These are phyloP conservation scores for Pantelozetes paolii DNA, from an alignment of 2,888 invertebrate genomes.

Conservation along the genomic window DNA sequence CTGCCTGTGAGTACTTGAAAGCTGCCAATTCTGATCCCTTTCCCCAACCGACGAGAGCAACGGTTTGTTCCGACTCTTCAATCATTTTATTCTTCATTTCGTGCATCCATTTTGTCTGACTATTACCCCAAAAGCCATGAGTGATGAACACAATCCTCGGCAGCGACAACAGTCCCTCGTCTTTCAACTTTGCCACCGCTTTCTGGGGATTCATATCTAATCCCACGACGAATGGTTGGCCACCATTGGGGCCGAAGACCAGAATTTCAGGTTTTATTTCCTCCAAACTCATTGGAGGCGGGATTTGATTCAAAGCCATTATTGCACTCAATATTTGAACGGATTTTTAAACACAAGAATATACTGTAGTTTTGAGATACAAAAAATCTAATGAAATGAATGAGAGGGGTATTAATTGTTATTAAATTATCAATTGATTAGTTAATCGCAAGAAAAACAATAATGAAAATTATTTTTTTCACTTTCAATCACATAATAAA, in stretches of 20 bases:
- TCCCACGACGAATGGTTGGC: slow-evolving; percentile 16
- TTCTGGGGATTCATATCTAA: slow-evolving; percentile 33
- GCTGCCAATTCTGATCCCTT: slow-evolving; percentile 40
- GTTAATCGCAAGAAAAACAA: background rate
- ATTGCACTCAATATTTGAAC: background rate
- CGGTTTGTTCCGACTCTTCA: slow-evolving; percentile 38
- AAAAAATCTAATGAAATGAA: background rate
- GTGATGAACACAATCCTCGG: slow-evolving; percentile 39
- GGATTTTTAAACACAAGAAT: background rate
- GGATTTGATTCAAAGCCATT: slow-evolving; percentile 28
- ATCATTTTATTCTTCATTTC: slow-evolving; percentile 40
- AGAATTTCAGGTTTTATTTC: slow-evolving; percentile 39
- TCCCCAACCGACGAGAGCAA: slow-evolving; percentile 40
- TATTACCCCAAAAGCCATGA: slow-evolving; percentile 41
- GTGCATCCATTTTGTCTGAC: slow-evolving; percentile 40
- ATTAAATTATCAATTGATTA: background rate
- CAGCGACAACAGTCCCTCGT: slow-evolving; percentile 22
- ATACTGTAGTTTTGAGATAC: no score
- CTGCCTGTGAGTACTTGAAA: slow-evolving; percentile 40
- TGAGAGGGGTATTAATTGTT: background rate
- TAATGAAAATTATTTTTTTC: background rate
- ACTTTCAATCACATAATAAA: slow-evolving; percentile 1
- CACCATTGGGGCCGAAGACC: slow-evolving; percentile 39
- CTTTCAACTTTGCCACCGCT: slow-evolving; percentile 33
- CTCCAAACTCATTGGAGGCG: slow-evolving; percentile 27